Evolutionary conservation across 2,797 vertebrate species (phyloP).

Genomic region (Sebastes minor): DNA sequence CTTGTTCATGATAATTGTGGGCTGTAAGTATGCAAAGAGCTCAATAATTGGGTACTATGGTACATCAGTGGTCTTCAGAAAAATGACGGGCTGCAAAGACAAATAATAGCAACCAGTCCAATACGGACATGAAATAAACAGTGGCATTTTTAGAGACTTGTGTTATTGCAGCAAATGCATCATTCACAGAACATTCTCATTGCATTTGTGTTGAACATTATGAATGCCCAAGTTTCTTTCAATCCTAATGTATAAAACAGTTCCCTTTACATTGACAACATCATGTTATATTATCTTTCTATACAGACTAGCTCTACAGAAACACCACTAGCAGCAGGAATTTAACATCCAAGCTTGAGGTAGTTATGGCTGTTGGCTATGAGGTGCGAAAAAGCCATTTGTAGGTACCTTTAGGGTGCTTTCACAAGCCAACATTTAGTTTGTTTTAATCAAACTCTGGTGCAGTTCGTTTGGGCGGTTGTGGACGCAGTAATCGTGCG

Average conservation of each 20-base stretch:
- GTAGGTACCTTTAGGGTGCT: not conserved
- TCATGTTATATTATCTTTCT: not conserved
- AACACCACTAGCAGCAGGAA: not conserved
- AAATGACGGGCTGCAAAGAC: not conserved
- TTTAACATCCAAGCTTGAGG: conserved; percentile 8
- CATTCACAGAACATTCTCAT: conserved; percentile 2
- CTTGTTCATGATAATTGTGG: not conserved
- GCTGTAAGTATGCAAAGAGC: not conserved
- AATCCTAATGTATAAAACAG: not conserved
- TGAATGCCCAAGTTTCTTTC: not conserved
- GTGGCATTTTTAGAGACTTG: not conserved
- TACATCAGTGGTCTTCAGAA: not conserved
- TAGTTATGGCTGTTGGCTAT: not conserved
- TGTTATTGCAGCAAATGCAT: not conserved
- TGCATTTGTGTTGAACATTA: not conserved
- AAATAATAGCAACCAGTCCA: not conserved
- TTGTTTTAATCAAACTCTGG: no score
- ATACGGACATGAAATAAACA: not conserved
- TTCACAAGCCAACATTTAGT: no score
- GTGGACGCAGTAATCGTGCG: no score
- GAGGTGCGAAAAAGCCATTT: not conserved
- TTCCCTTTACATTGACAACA: not conserved
- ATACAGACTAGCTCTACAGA: not conserved
- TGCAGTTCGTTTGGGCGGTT: no score
- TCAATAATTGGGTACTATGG: not conserved